A percentile compares a stretch with the other conserved stretches of the same genome.
Evolutionary conservation across 2,113 vertebrate genomes (phyloP).

Genomic region (Tichodroma muraria): DNA sequence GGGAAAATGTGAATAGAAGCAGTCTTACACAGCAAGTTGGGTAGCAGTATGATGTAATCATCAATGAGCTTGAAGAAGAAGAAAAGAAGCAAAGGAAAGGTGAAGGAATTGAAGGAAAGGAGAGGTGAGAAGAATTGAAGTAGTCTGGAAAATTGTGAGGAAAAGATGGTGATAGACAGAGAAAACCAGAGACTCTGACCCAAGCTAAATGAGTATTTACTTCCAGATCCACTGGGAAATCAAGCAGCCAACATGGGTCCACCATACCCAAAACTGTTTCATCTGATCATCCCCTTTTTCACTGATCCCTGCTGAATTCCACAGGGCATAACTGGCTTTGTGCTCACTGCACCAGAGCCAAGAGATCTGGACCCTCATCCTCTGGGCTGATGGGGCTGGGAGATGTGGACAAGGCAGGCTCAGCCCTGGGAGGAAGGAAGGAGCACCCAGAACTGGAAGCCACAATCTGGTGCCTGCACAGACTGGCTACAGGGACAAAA

Average conservation of each 20-base stretch:
- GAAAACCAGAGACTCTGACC: neutral
- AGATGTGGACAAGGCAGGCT: neutral
- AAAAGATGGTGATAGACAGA: neutral
- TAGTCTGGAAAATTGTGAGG: neutral
- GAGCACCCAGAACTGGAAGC: rapidly evolving
- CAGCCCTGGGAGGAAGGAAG: neutral
- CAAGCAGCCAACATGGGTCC: neutral
- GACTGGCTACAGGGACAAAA: neutral
- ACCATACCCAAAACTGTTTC: neutral
- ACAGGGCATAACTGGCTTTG: neutral
- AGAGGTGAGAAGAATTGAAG: neutral
- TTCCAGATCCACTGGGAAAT: neutral
- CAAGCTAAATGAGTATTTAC: neutral
- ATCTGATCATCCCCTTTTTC: neutral
- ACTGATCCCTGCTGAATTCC: neutral
- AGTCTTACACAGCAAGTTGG: neutral
- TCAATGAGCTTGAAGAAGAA: neutral
- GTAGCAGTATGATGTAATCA: neutral
- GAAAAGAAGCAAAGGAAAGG: neutral
- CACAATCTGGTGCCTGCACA: neutral
- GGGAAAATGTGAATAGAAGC: neutral
- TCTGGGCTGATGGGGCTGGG: neutral
- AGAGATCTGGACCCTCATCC: neutral
- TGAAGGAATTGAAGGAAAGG: neutral
- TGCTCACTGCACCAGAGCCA: neutral